phyloP scores from a whole-genome alignment of 2,797 vertebrate genomes.

The Danio jaintianensis region DNA sequence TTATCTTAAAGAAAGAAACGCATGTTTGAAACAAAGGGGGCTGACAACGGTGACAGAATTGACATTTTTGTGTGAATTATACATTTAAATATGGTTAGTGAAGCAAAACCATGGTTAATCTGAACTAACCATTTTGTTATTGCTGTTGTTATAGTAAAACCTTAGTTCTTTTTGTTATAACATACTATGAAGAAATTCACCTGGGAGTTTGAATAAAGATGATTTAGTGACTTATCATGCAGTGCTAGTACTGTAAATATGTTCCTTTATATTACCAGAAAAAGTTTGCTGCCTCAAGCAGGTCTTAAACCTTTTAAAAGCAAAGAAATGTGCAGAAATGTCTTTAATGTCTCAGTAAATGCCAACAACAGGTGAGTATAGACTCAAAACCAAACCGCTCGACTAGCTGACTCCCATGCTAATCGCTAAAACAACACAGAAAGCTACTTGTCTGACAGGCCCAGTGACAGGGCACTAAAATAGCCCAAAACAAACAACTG shows the following conservation, averaged over 20 bases:
- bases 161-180: no score
- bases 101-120: no score
- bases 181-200: no score
- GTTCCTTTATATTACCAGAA: background rate
- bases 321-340: conserved; percentile 8
- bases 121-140: no score
- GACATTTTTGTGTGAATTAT: no score
- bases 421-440: conserved; percentile 70
- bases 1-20: no score
- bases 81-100: no score
- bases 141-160: no score
- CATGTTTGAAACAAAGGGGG: no score
- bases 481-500: conserved; percentile 61
- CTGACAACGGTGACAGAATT: no score
- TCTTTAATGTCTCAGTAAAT: conserved; percentile 8
- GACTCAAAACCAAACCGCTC: conserved; percentile 61
- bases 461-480: conserved; percentile 66
- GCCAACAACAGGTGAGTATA: conserved; percentile 35
- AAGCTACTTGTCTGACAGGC: conserved; percentile 62
- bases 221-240: no score
- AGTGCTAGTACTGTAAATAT: background rate
- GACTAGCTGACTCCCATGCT: conserved; percentile 50
- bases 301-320: background rate
- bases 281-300: background rate
- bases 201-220: no score